Evolutionary conservation across 2,888 invertebrate genomes (phyloP).

Genomic region (Acholoe squamosa): DNA sequence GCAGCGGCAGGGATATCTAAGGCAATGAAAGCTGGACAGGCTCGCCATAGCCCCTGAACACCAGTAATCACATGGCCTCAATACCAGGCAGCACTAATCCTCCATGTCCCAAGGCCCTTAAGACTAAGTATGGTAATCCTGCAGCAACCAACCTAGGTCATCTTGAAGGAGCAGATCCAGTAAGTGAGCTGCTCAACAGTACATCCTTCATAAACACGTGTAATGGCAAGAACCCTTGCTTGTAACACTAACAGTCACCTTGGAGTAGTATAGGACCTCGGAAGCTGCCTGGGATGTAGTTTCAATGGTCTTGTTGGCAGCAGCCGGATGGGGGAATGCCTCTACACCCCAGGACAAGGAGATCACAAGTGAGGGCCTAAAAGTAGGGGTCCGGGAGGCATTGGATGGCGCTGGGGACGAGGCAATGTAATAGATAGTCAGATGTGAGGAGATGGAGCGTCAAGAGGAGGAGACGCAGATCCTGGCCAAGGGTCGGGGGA

Average conservation of each 20-base stretch:
- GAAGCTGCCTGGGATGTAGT: not conserved
- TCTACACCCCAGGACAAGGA: slow-evolving; percentile 7
- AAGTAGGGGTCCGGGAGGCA: not conserved
- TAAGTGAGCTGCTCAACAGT: not conserved
- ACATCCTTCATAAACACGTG: not conserved
- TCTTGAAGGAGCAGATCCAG: not conserved
- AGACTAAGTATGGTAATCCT: not conserved
- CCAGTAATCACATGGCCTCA: not conserved
- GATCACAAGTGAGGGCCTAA: slow-evolving; percentile 35
- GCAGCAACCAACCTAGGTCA: not conserved
- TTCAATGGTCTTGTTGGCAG: not conserved
- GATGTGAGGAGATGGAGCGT: slow-evolving; percentile 44
- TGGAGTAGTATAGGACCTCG: not conserved
- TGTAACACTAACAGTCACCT: not conserved
- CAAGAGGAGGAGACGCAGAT: slow-evolving; percentile 17
- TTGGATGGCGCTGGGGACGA: not conserved
- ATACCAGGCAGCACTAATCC: slow-evolving; percentile 17
- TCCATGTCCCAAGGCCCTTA: not conserved
- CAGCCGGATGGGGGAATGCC: not conserved
- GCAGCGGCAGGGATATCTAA: no score
- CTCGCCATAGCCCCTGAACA: not conserved
- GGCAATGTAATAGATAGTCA: slow-evolving; percentile 41
- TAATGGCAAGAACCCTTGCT: not conserved
- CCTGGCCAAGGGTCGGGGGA: slow-evolving; percentile 39
- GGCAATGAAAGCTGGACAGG: no score